Evolutionary conservation across 37 sponge, comb jelly and placozoan species (phyloP), one percentile per base, ranked within the genome.

Genomic region (Petrosia ficiformis): DNA sequence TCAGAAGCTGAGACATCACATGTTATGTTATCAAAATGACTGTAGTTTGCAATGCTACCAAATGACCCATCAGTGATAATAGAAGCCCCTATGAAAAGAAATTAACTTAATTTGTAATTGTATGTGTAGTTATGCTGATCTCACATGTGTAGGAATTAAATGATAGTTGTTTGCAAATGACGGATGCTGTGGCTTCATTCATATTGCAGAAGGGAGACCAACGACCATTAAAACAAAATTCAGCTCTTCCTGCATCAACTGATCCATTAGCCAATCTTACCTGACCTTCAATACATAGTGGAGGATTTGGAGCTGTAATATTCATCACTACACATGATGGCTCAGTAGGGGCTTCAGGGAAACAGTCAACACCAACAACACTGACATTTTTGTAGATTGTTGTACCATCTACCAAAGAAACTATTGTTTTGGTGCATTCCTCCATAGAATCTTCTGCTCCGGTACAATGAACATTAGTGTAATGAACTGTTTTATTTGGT

Each of bases 51-150:
- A 5, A 61, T 5, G 22, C 5, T 5, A 26, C 63, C 63, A 61
- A n/a, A 61, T n/a, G 22, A 29, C 5, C 26, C 25, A 22, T 61
- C 63, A 61, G 63, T 61, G 5, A n/a, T n/a, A 26, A 61, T 61
- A 5, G 63, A 24, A 61, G 63, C 63, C 28, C 63, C 63, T 61
- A 61, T 61, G n/a, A n/a, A 61, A n/a, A 61, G 5, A 61, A 61
- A 26, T n/a, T 24, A 61, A 61, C n/a, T 8, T 61, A 5, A 61
- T 61, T 5, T 61, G 26, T 22, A 61, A 8, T n/a, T 6, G 5
- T 26, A 61, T 5, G n/a, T 26, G 28, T 5, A 61, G 14, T 6
- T 5, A 61, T 48, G 14, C 8, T 48, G 14, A 48, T 8, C 54
- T 48, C 14, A 48, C 54, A 48, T 8, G 14, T 48, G 54, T 48